phyloP scores from a whole-genome alignment of 2,113 vertebrate genomes.

The Danionella cerebrum region DNA sequence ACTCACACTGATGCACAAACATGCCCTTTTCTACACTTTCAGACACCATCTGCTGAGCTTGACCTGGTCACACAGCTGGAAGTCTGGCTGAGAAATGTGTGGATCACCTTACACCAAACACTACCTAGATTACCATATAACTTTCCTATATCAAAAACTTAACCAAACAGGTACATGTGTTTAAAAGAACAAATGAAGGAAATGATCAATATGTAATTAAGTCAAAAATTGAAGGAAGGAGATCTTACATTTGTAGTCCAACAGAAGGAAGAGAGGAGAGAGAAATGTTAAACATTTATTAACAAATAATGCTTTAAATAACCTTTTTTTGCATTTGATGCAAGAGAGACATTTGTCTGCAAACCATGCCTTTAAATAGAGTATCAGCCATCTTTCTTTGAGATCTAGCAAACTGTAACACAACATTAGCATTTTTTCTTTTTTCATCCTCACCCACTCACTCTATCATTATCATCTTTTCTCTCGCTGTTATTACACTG shows the following conservation, averaged over 20 bases:
- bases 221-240: no score
- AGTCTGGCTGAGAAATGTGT: neutral
- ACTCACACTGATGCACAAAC: slow-evolving; percentile 5
- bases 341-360: neutral
- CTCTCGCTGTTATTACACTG: neutral
- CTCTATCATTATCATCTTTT: neutral
- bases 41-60: slow-evolving; percentile 33
- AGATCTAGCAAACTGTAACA: neutral
- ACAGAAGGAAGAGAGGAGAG: no score
- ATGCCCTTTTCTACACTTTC: slow-evolving; percentile 16
- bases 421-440: neutral
- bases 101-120: slow-evolving; percentile 21
- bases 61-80: slow-evolving; percentile 30
- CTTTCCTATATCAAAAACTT: no score
- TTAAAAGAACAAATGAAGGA: no score
- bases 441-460: neutral
- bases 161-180: no score
- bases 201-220: no score
- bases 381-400: neutral
- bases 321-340: neutral
- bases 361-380: neutral
- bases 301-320: no score
- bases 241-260: no score
- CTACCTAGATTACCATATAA: neutral
- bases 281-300: no score